Conservation (phyloP, 1,140 invertebrate species). For the Orius insidiosus region DNA sequence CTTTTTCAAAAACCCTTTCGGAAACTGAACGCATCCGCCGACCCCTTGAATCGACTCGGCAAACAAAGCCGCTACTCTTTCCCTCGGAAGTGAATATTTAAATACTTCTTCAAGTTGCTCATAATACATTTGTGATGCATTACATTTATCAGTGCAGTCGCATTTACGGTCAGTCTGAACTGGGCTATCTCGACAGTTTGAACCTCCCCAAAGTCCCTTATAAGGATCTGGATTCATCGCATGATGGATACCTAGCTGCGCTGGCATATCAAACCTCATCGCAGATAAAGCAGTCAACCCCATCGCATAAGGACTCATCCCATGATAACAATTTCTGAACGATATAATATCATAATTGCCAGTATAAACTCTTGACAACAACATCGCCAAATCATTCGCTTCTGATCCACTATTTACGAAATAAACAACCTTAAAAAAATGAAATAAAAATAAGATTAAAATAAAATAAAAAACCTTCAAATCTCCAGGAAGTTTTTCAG, state of each 20-base stretch:
- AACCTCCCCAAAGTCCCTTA: slow-evolving; percentile 74
- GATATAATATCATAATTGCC: slow-evolving; percentile 71
- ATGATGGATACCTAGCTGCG: slow-evolving; percentile 64
- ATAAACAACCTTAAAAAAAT: slow-evolving; percentile 50
- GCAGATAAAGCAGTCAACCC: slow-evolving; percentile 62
- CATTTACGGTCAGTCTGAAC: slow-evolving; percentile 55
- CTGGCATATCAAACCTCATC: slow-evolving; percentile 55
- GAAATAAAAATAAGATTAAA: background rate
- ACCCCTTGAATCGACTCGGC: slow-evolving; percentile 91
- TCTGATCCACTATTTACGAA: slow-evolving; percentile 93
- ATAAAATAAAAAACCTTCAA: slow-evolving; percentile 54
- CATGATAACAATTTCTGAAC: slow-evolving; percentile 78
- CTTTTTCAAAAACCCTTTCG: slow-evolving; percentile 68
- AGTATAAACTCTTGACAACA: slow-evolving; percentile 61
- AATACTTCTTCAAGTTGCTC: slow-evolving; percentile 65
- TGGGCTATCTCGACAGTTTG: slow-evolving; percentile 69
- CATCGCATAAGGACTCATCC: slow-evolving; percentile 66
- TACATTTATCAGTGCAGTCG: slow-evolving; percentile 45
- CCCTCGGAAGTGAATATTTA: slow-evolving; percentile 52
- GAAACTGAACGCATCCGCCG: slow-evolving; percentile 80
- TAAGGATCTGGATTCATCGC: slow-evolving; percentile 82
- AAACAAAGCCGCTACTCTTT: slow-evolving; percentile 70
- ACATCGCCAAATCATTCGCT: slow-evolving; percentile 84
- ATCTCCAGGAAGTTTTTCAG: slow-evolving; percentile 61
- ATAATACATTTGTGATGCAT: slow-evolving; percentile 60